These are phyloP conservation scores for Apoda limacodes DNA, from an alignment of 2,888 invertebrate species.

Conservation along the genomic window DNA sequence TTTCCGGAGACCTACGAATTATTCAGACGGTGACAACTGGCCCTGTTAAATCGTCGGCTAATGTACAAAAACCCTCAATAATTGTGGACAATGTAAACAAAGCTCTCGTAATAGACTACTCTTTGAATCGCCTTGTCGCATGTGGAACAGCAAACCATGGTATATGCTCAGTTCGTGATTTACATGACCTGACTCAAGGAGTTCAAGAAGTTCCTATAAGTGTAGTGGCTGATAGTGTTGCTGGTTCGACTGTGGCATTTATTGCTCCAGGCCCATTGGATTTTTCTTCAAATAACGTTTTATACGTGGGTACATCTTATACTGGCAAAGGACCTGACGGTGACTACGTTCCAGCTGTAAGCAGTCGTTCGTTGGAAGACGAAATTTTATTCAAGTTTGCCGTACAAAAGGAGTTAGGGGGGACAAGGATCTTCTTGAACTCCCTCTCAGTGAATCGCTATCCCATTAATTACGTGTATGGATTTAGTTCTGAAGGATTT, in stretches of 20 bases:
- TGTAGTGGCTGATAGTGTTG: conserved; percentile 95
- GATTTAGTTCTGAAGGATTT: conserved; percentile 95
- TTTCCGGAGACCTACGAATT: conserved; percentile 86
- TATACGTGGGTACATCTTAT: conserved; percentile 96
- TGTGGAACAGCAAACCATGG: conserved; percentile 95
- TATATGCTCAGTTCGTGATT: conserved; percentile 87
- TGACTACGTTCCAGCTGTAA: conserved; percentile 93
- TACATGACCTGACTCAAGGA: conserved; percentile 87
- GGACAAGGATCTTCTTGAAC: conserved; percentile 93
- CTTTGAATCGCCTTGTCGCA: conserved; percentile 86
- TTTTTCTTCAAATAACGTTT: conserved; percentile 90
- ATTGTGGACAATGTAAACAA: conserved; percentile 95
- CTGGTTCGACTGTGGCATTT: conserved; percentile 95
- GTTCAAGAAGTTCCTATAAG: conserved; percentile 86
- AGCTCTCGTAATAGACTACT: conserved; percentile 93
- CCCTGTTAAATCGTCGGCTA: conserved; percentile 88
- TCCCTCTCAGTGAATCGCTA: conserved; percentile 90
- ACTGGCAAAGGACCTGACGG: conserved; percentile 93
- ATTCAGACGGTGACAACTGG: conserved; percentile 85
- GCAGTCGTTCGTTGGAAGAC: conserved; percentile 89
- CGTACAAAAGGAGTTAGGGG: conserved; percentile 89
- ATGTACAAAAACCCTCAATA: conserved; percentile 78
- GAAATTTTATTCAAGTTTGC: conserved; percentile 92
- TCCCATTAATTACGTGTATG: conserved; percentile 95
- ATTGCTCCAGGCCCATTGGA: conserved; percentile 95